These are phyloP conservation scores for Carlito syrichta DNA, from an alignment of 2,113 vertebrate genomes.

Conservation along the genomic window DNA sequence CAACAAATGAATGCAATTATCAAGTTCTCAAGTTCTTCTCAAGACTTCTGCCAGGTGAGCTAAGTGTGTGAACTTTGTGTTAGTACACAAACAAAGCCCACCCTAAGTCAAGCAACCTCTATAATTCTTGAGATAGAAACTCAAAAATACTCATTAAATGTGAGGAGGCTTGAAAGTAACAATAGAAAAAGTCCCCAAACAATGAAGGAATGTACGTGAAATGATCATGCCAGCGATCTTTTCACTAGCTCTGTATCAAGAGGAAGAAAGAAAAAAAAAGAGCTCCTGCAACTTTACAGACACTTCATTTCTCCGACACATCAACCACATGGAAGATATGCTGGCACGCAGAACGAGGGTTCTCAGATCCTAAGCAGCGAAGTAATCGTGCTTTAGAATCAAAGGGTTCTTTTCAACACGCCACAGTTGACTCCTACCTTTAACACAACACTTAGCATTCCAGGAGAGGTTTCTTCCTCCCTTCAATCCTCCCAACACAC, in stretches of 20 bases:
- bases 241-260: slow-evolving; percentile 43
- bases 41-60: background rate
- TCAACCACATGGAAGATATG: slow-evolving; percentile 60
- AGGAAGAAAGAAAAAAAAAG: background rate
- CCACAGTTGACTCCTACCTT: background rate
- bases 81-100: background rate
- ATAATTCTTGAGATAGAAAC: background rate
- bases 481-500: background rate
- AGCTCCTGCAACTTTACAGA: slow-evolving; percentile 69
- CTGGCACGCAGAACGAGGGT: slow-evolving; percentile 40
- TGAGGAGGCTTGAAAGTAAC: background rate
- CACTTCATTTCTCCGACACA: slow-evolving; percentile 55
- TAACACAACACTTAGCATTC: background rate
- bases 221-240: slow-evolving; percentile 7
- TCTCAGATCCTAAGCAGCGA: slow-evolving; percentile 64
- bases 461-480: background rate
- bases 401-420: background rate
- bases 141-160: background rate
- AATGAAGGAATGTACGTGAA: background rate
- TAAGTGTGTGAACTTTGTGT: background rate
- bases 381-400: slow-evolving; percentile 53
- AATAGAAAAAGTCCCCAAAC: slow-evolving; percentile 54
- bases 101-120: background rate
- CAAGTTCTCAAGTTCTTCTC: background rate
- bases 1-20: background rate